Evolutionary conservation across 2,113 vertebrate species (phyloP), one percentile per base, ranked within the genome.

Genomic region (Carassius auratus): DNA sequence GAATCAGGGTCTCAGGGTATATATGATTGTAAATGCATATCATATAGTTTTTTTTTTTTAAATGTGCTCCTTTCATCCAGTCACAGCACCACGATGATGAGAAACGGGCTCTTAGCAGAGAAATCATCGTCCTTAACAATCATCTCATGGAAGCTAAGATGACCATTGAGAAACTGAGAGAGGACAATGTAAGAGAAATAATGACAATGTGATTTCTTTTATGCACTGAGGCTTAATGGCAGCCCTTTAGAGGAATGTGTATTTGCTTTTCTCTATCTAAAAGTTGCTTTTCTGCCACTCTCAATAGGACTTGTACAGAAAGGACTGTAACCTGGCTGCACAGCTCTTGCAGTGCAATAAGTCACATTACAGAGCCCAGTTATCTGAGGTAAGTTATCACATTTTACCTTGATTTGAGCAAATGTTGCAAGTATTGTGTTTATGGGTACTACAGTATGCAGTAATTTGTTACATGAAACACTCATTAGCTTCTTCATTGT

Each of bases 81-180:
- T 96, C 96, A 59, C 97, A 99, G 92, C 97, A 97, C 88, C 97
- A 99, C 0, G 98, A 99, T 73, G 97, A 99, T 61, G 97, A 99
- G 93, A 99, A 99, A 90, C 95, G 96, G 76, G 97, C 97, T 2
- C 93, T 99, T 90, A 98, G 96, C 92, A 95, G 97, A 45, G 97
- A 99, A 95, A 98, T 99, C 75, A 97, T 99, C 42, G 97, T 97
- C 57, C 97, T 99, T 86, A 99, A 98, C 92, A 98, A 97, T 93
- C 98, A 98, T 89, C 94, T 99, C 91, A 96, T 98, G 94, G 98
- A 99, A 93, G 97, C 98, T 74, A 99, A 98, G 92, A 96, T 99
- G 92, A 99, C 98, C 52, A 99, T 99, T 23, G 96, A 99, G 92
- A 99, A 99, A 93, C 96, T 99, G 8, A 96, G 94, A 14, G 97